These are phyloP conservation scores for Leiothrix lutea DNA, from an alignment of 2,113 vertebrate species.

Conservation along the genomic window DNA sequence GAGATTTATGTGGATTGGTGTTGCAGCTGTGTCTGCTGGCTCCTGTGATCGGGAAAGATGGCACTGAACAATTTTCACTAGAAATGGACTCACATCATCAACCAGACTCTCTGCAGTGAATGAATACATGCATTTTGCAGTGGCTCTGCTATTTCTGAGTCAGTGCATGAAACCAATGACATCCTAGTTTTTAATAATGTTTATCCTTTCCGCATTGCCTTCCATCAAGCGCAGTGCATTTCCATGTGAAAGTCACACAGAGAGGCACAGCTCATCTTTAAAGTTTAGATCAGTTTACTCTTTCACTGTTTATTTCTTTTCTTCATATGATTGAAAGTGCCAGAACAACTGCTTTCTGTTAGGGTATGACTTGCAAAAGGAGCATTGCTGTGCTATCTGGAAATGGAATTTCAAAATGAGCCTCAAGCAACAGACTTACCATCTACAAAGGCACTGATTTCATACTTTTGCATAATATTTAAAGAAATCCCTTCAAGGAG, in stretches of 20 bases:
- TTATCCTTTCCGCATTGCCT: neutral
- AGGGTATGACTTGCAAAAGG: neutral
- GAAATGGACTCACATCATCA: neutral
- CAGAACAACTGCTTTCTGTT: constrained; percentile 17
- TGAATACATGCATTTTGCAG: neutral
- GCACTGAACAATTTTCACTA: neutral
- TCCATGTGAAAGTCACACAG: neutral
- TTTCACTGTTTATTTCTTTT: neutral
- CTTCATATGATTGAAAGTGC: neutral
- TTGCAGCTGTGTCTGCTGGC: neutral
- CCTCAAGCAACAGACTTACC: neutral
- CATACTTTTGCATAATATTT: neutral
- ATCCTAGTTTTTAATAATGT: neutral
- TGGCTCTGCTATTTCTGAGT: neutral
- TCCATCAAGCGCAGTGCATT: neutral
- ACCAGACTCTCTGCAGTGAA: neutral
- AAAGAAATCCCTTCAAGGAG: constrained; percentile 20
- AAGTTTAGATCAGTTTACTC: neutral
- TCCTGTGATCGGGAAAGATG: neutral
- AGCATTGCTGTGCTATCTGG: neutral
- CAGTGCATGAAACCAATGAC: neutral
- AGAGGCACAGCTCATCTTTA: neutral
- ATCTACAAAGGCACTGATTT: constrained; percentile 4
- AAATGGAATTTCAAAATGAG: constrained; percentile 1
- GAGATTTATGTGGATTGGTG: accelerated